Evolutionary conservation across 2,888 invertebrate genomes (phyloP).

Genomic region (Trimorus sp.): DNA sequence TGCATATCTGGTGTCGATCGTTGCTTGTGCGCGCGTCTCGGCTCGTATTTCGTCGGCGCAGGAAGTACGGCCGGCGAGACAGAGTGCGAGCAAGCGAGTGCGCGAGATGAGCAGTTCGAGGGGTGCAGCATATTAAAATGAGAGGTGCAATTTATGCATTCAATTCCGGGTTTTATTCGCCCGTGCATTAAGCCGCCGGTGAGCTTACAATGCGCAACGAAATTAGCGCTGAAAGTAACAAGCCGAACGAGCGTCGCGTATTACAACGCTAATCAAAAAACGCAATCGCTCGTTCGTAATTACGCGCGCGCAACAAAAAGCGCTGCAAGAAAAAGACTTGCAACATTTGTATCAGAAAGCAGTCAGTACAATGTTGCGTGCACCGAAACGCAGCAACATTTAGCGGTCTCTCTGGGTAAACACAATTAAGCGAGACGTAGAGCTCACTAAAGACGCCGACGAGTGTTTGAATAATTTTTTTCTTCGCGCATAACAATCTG

Average conservation of each 20-base stretch:
- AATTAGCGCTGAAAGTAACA: conserved; percentile 31
- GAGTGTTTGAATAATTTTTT: too few species aligned
- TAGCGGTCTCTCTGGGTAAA: too few species aligned
- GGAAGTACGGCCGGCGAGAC: conserved; percentile 31
- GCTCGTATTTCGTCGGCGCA: conserved; percentile 16
- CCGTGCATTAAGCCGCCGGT: conserved; percentile 12
- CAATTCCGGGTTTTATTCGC: conserved; percentile 8
- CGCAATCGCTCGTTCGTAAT: conserved; percentile 4
- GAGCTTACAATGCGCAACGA: conserved; percentile 16
- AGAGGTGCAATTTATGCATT: conserved; percentile 25
- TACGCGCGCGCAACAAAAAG: too few species aligned
- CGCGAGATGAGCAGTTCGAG: conserved; percentile 15
- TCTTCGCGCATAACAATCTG: too few species aligned
- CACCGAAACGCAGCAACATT: too few species aligned
- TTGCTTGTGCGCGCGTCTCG: neutral
- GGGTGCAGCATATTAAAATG: conserved; percentile 28
- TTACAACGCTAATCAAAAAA: conserved; percentile 15
- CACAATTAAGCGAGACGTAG: too few species aligned
- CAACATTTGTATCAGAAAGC: too few species aligned
- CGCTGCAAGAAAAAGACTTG: too few species aligned
- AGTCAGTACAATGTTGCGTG: too few species aligned
- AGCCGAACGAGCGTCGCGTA: conserved; percentile 6
- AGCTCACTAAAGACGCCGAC: too few species aligned
- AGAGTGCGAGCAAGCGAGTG: neutral
- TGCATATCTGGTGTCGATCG: conserved; percentile 21